These are phyloP conservation scores for Carposina sasakii DNA, from an alignment of 1,140 invertebrate species.

Conservation along the genomic window DNA sequence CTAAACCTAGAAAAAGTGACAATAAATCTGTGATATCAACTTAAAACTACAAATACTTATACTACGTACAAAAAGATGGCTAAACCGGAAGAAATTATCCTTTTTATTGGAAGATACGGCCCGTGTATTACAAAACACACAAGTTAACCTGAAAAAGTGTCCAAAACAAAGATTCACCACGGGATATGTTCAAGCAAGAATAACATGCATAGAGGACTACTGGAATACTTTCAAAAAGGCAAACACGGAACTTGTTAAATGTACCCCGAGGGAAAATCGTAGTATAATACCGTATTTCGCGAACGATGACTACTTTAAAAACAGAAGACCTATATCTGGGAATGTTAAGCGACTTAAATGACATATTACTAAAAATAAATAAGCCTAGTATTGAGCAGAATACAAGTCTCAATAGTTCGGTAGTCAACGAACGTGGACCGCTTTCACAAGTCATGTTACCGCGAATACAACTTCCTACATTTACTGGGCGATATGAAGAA, in stretches of 20 bases:
- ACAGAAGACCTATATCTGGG: not conserved
- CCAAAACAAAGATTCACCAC: conserved; percentile 24
- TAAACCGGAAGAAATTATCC: too few relatives aligned
- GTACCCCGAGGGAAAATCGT: conserved; percentile 18
- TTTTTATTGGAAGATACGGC: too few relatives aligned
- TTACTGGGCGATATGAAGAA: conserved; percentile 11
- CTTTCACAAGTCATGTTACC: conserved; percentile 4
- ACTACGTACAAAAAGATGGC: too few relatives aligned
- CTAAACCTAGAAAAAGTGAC: too few relatives aligned
- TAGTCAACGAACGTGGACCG: too few relatives aligned
- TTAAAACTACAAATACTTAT: too few relatives aligned
- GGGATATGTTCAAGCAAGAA: conserved; percentile 21
- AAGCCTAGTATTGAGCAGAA: not conserved
- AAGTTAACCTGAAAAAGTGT: conserved; percentile 21
- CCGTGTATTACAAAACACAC: conserved; percentile 7
- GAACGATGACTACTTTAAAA: conserved; percentile 19
- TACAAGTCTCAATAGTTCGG: not conserved
- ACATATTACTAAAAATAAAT: not conserved
- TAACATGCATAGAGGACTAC: conserved; percentile 24
- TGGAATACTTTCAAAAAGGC: conserved; percentile 20
- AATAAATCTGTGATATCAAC: too few relatives aligned
- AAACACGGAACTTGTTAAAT: conserved; percentile 19
- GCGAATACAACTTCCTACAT: conserved; percentile 10
- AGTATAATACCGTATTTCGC: conserved; percentile 20
- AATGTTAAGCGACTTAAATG: not conserved